Evolutionary conservation across 1,140 invertebrate genomes (phyloP), one percentile per base, ranked within the genome.

Genomic region (Diorhabda elongata): DNA sequence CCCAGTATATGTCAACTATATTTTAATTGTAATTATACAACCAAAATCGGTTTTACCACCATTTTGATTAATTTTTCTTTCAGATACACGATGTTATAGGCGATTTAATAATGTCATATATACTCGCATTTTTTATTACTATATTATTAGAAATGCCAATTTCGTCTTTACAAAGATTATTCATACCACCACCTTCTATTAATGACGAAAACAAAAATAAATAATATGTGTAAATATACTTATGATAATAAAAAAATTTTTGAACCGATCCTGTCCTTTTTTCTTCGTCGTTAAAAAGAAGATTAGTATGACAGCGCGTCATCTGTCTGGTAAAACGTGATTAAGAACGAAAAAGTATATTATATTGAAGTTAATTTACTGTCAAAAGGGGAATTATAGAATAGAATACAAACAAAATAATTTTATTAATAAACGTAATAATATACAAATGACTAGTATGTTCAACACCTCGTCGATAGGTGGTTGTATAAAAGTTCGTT

Each of bases 71-170:
- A 63, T 9, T 61, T 67, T 8, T 66, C 69, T 60, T 66, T 68
- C n/a, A 52, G 69, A 3, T 70, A 6, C 2, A 42, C 4, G 58
- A 41, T 47, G 57, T 68, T 6, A 5, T 75, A 4, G 56, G 66
- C 11, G 45, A 71, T 61, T 5, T 61, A 41, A 42, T n/a, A 43
- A 43, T 57, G n/a, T n/a, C 44, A 3, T 71, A 61, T 42, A 43
- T 71, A 7, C 8, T 58, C n/a, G 62, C 61, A 9, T 3, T 52
- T 3, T 11, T 71, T 4, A 6, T 75, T 8, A 60, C 66, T 57
- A 44, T 75, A 41, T 67, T 68, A n/a, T 5, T 75, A 7, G 74
- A 75, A 61, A 68, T 73, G 67, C 74, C 74, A 26, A 26, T 69
- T n/a, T 71, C 71, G 5, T 67, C 69, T 45, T 43, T 75, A 44